These are phyloP conservation scores for Neomorphus geoffroyi DNA, from an alignment of 2,797 vertebrate genomes.

Conservation along the genomic window DNA sequence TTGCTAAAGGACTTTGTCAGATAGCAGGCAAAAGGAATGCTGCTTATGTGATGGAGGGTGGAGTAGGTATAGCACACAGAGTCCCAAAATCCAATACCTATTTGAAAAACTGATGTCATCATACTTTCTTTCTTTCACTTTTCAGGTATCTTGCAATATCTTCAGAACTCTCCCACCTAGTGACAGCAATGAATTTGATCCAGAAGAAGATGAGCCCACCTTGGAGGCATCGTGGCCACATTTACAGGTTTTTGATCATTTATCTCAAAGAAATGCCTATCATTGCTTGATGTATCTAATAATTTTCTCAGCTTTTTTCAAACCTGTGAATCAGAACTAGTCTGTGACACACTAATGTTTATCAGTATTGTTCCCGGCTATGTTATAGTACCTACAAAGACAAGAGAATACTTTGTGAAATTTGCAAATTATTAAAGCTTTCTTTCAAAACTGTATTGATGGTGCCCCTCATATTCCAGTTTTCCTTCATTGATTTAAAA, in stretches of 20 bases:
- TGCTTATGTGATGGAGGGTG: neutral
- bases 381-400: neutral
- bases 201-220: conserved; percentile 97
- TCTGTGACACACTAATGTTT: neutral
- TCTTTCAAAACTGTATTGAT: neutral
- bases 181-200: conserved; percentile 98
- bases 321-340: neutral
- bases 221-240: conserved; percentile 98
- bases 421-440: neutral
- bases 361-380: neutral
- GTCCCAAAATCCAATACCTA: neutral
- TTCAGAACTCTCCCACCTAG: conserved; percentile 99
- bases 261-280: neutral
- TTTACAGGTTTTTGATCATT: conserved; percentile 85
- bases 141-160: conserved; percentile 98
- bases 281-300: neutral
- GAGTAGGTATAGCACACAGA: neutral
- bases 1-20: neutral
- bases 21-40: neutral
- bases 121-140: conserved; percentile 49
- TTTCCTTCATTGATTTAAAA: neutral
- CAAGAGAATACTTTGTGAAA: neutral
- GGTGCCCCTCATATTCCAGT: neutral
- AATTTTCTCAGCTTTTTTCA: conserved; percentile 11
- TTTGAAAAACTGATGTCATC: conserved; percentile 18